Base-by-base conservation (phyloP, 2,797 vertebrate species). In the Pantherophis alleghaniensis region DNA sequence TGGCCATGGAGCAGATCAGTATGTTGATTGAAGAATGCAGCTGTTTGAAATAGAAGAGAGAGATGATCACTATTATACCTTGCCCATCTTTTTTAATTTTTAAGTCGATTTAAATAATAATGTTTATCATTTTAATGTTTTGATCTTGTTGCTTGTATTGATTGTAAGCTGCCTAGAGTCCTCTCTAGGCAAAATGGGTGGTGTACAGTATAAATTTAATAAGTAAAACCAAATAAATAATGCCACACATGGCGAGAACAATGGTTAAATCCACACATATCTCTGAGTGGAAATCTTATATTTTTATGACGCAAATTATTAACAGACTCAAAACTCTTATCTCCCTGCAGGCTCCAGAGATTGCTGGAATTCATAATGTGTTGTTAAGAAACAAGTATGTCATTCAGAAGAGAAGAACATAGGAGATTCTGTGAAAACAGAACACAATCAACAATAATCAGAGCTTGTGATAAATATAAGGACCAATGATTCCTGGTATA, bases 1-100 rank as follows among this genome's bases (percentile, higher is more conserved):
- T 0, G 0, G 98, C 98, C 97, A 98, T 97, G 91, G 98, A 98
- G 90, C 98, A 97, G 90, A 98, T 97, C 79, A 98, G 96, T 86
- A 98, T 96, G 93, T 98, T 98, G 95, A 97, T 97, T 0, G 97
- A 97, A 16, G 97, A 98, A 91, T 98, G 97, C 74, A 98, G 98
- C 94, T 98, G 96, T 93, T 95, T 98, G 92, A 98, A 98, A 97
- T 97, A 97, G 0, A 95, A 98, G 93, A 98, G 97, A 89, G 98
- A 98, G 95, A 98, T 20, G 0, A 98, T 97, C 74, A 4, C 74
- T 11, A 79, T 18, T 4, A 42, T 24, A 74, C 6, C 6, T 32
- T 74, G n/a, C 6, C 66, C 66, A n/a, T 74, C 66, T 37, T 37
- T 74, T n/a, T 69, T 16, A 14, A 32, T 32, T 69, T 61, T 16